Evolutionary conservation across 1,140 invertebrate species (phyloP), one percentile per base, ranked within the genome.

Genomic region (Centruroides sculpturatus): DNA sequence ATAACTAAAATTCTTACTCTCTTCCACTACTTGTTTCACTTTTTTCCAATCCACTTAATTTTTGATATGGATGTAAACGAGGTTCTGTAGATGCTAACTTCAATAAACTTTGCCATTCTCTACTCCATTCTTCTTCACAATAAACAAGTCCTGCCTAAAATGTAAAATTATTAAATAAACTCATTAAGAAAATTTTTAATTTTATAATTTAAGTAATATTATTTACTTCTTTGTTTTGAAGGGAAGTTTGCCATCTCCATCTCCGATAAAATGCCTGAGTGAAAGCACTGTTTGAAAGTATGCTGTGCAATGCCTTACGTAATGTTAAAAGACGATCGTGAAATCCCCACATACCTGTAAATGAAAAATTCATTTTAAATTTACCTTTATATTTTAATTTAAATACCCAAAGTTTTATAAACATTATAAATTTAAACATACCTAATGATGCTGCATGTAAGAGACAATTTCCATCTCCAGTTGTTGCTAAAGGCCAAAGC

Each of bases 401-500:
- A 41, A 5, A 41, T 41, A 41, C 23, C 23, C 41, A 41, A 41
- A 41, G 8, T 41, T 41, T 41, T 5, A 41, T 41, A 5, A 41
- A 6, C 41, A 41, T 34, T 3, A 53, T 53, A 53, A 8, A 53
- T 53, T 53, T 6, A 36, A 34, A 68, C 57, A 66, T 72, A 83
- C 82, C 88, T 13, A 94, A 73, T 8, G 86, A 90, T 0, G 89
- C 89, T 47, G 90, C 89, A 75, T 94, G 90, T 1, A 92, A 78
- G 11, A 93, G 74, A 75, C 90, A 94, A 74, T 93, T 93, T 41
- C 90, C 90, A 79, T 94, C 90, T 2, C 90, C 82, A 58, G 79
- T 77, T 8, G 82, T 84, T 34, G 79, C 77, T 62, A 84, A 71
- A 5, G 82, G 82, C 71, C 78, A 79, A 47, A 83, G 67, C 66